phyloP scores from a whole-genome alignment of 2,888 invertebrate genomes.

The Eulithis prunata region DNA sequence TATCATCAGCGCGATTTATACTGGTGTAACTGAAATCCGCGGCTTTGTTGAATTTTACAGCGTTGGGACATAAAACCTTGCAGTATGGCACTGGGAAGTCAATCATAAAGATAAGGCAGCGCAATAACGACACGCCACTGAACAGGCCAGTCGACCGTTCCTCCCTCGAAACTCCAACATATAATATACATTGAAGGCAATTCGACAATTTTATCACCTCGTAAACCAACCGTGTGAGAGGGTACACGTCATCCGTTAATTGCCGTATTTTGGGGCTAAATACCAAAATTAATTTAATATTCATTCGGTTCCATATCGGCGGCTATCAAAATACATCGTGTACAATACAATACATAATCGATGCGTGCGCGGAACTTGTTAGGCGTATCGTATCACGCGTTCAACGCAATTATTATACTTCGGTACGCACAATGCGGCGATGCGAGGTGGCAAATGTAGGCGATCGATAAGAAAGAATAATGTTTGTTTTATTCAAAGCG shows the following conservation, averaged over 20 bases:
- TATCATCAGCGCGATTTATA: conserved; percentile 31
- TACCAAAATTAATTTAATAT: conserved; percentile 68
- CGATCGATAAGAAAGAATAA: conserved; percentile 11
- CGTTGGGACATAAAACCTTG: conserved; percentile 39
- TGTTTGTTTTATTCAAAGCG: conserved; percentile 15
- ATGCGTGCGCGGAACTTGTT: conserved; percentile 50
- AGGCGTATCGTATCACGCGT: conserved; percentile 41
- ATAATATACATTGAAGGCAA: conserved; percentile 46
- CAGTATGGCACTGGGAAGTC: conserved; percentile 50
- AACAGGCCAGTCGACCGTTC: conserved; percentile 42
- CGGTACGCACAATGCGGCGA: conserved; percentile 21
- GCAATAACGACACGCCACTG: conserved; percentile 49
- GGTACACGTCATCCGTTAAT: conserved; percentile 61
- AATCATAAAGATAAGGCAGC: conserved; percentile 60
- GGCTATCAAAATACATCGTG: conserved; percentile 56
- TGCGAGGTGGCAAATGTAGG: conserved; percentile 15
- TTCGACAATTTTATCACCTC: conserved; percentile 66
- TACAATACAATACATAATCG: conserved; percentile 43
- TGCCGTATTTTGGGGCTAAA: conserved; percentile 65
- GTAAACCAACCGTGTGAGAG: conserved; percentile 56
- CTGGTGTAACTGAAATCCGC: conserved; percentile 35
- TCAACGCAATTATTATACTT: conserved; percentile 30
- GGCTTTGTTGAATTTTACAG: conserved; percentile 37
- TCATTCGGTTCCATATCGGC: conserved; percentile 60
- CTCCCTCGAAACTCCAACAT: conserved; percentile 33